Evolutionary conservation across 2,888 invertebrate genomes (phyloP).

Genomic region (Therioaphis trifolii): DNA sequence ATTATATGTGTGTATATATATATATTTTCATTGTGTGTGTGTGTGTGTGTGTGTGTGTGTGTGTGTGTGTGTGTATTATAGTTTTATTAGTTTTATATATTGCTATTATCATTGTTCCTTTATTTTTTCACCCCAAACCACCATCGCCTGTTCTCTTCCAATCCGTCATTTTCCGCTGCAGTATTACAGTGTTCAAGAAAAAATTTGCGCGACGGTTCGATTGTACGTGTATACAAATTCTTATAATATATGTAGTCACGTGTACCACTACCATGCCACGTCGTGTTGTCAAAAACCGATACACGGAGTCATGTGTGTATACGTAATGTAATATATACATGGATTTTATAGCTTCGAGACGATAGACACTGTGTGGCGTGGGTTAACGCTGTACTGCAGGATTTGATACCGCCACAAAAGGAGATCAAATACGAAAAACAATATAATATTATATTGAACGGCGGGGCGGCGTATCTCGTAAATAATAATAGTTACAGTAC

Average conservation of each 20-base stretch:
- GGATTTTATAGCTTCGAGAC: background rate
- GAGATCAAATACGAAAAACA: background rate
- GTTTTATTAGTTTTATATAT: constrained; percentile 24
- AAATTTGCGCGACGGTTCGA: background rate
- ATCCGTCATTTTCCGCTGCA: no score
- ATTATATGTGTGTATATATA: background rate
- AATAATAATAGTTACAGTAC: background rate
- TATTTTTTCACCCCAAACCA: background rate
- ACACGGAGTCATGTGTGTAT: background rate
- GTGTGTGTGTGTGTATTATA: background rate
- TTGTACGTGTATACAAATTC: background rate
- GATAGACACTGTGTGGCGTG: background rate
- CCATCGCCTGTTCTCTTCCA: no score
- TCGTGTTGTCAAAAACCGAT: background rate
- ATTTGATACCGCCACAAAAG: background rate
- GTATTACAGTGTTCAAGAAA: background rate
- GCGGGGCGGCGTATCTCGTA: background rate
- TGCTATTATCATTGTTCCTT: background rate
- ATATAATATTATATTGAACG: no score
- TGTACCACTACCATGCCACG: background rate
- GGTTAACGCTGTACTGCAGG: background rate
- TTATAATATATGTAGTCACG: background rate
- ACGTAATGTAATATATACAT: background rate
- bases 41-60: background rate
- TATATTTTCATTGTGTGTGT: no score